phyloP scores from a whole-genome alignment of 2,113 vertebrate genomes.

The Mustela nigripes region DNA sequence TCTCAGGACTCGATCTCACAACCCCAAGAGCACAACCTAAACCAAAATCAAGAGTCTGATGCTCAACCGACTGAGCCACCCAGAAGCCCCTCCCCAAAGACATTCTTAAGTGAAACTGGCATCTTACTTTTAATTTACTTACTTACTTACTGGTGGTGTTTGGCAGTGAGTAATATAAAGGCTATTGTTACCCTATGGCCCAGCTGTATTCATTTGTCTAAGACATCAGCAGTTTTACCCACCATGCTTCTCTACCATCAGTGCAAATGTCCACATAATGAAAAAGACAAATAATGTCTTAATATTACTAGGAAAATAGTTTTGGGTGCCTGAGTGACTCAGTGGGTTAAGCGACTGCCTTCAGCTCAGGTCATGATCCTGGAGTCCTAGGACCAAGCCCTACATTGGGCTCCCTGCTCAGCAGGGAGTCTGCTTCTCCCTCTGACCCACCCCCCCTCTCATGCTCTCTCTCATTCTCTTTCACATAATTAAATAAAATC shows the following conservation, averaged over 20 bases:
- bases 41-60: no score
- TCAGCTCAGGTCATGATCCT: no score
- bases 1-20: no score
- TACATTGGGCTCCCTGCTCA: no score
- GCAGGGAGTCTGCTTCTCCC: no score
- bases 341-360: no score
- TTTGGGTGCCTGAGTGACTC: not conserved
- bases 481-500: no score
- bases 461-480: no score
- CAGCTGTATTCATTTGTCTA: not conserved
- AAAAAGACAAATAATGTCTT: not conserved
- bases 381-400: no score
- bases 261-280: not conserved
- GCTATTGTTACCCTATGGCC: not conserved
- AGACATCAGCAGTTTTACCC: not conserved
- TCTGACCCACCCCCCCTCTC: no score
- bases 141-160: not conserved
- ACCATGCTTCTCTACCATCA: not conserved
- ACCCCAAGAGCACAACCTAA: no score
- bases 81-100: not conserved
- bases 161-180: not conserved
- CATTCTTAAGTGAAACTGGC: not conserved
- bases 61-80: no score
- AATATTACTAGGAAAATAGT: not conserved
- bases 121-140: not conserved